Conservation (phyloP, 2,888 invertebrate genomes). For the Leptinotarsa haldemani region DNA sequence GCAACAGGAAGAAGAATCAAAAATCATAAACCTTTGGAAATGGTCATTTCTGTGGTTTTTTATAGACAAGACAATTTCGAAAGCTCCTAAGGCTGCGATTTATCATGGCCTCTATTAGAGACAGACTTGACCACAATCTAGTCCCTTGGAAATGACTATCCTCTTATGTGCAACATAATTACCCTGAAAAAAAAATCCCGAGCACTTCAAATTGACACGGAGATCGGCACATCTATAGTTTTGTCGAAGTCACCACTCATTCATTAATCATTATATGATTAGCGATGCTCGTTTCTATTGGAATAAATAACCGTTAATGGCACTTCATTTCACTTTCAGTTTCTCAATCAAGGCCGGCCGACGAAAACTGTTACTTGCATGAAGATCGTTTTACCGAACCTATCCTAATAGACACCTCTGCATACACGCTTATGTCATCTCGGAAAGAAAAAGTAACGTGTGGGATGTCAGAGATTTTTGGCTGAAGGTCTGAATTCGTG, state of each 20-base stretch:
- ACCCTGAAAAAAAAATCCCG: conserved; percentile 10
- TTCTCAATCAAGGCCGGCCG: conserved; percentile 15
- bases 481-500: background rate
- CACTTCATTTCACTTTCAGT: conserved; percentile 20
- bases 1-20: too few relatives aligned
- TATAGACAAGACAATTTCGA: background rate
- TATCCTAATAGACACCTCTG: conserved; percentile 10
- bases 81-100: background rate
- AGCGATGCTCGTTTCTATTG: conserved; percentile 19
- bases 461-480: background rate
- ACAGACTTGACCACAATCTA: background rate
- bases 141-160: background rate
- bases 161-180: background rate
- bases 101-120: background rate
- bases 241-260: conserved; percentile 7
- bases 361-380: conserved; percentile 14
- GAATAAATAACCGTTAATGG: conserved; percentile 20
- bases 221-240: conserved; percentile 15
- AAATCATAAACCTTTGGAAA: too few relatives aligned
- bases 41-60: background rate
- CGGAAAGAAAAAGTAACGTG: background rate
- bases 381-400: background rate
- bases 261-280: conserved; percentile 10
- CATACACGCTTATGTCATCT: background rate
- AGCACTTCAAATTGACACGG: conserved; percentile 7